Percentiles rank a stretch among this genome's conserved stretches.
Conservation (phyloP, 2,888 invertebrate genomes). For the Rotaria sp. region DNA sequence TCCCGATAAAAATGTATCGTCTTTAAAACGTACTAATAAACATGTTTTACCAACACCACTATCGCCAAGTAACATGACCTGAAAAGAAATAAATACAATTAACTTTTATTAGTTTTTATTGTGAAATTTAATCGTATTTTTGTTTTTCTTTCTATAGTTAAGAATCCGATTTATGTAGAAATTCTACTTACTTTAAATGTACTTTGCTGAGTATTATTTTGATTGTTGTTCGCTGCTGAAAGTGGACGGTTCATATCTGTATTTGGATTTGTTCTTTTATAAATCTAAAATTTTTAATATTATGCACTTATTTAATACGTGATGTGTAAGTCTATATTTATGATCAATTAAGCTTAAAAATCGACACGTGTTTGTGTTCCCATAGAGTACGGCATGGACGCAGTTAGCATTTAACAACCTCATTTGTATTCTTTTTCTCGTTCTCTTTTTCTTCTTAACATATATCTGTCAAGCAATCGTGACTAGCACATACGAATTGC, state of each 20-base stretch:
- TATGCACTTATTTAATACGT: neutral
- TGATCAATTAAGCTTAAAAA: neutral
- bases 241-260: neutral
- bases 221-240: neutral
- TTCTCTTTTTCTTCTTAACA: neutral
- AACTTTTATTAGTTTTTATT: neutral
- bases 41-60: constrained; percentile 67
- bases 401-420: neutral
- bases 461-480: neutral
- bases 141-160: too few relatives aligned
- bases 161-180: too few relatives aligned
- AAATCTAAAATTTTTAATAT: neutral
- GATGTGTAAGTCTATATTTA: neutral
- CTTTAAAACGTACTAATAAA: constrained; percentile 82
- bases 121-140: too few relatives aligned
- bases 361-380: neutral
- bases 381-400: neutral
- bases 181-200: neutral
- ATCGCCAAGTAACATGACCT: constrained; percentile 21
- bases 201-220: neutral
- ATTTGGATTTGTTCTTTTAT: neutral
- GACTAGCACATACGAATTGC: neutral
- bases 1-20: constrained; percentile 82
- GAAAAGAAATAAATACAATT: neutral
- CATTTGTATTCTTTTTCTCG: neutral